These are phyloP conservation scores for Lepidochrysops patricia DNA, from an alignment of 2,888 invertebrate species.

Conservation along the genomic window DNA sequence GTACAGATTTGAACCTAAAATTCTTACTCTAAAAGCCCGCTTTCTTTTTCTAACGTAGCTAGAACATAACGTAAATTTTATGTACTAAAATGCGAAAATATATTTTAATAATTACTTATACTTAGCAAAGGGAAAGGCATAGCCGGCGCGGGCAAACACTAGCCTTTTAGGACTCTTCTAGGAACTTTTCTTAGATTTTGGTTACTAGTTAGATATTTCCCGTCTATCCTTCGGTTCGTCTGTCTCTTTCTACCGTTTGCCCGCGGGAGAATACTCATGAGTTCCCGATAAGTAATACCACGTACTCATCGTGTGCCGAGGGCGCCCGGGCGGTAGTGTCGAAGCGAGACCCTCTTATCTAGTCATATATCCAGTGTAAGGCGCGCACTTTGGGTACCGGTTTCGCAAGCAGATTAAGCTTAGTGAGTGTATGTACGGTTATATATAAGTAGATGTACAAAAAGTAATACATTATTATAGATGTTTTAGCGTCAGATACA, in stretches of 20 bases:
- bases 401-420: conserved; percentile 57
- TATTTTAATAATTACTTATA: conserved; percentile 75
- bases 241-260: conserved; percentile 42
- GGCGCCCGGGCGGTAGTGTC: conserved; percentile 18
- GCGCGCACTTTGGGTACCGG: conserved; percentile 61
- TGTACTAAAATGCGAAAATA: conserved; percentile 74
- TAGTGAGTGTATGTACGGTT: conserved; percentile 72
- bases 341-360: conserved; percentile 36
- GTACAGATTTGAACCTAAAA: conserved; percentile 69
- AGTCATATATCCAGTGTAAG: conserved; percentile 43
- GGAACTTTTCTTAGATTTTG: conserved; percentile 25
- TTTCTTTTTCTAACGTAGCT: conserved; percentile 72
- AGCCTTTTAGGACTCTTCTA: conserved; percentile 37
- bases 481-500: conserved; percentile 75
- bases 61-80: conserved; percentile 74
- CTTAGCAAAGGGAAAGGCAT: conserved; percentile 66
- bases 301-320: conserved; percentile 56
- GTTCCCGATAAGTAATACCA: conserved; percentile 49
- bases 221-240: conserved; percentile 24
- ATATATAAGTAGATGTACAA: conserved; percentile 75
- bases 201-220: conserved; percentile 21
- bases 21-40: conserved; percentile 63
- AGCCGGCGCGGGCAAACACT: conserved; percentile 67
- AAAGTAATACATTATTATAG: conserved; percentile 75
- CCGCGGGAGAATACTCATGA: conserved; percentile 61